Conservation (phyloP, 2,888 invertebrate species). For the Baronia brevicornis region DNA sequence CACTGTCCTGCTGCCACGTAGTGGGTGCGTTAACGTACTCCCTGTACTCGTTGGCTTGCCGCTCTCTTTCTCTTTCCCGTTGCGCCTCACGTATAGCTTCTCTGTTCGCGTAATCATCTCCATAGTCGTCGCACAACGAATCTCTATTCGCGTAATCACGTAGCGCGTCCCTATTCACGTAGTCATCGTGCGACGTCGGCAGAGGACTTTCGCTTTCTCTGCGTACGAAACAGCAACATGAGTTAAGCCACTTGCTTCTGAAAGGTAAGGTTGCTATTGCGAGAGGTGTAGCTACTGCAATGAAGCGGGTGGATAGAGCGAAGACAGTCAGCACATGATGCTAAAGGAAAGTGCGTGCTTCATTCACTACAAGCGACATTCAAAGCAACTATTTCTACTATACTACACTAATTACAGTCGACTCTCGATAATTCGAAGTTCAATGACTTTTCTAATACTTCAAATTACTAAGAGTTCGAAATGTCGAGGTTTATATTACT, state of each 20-base stretch:
- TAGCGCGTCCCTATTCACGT: slow-evolving; percentile 63
- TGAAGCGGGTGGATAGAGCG: slow-evolving; percentile 10
- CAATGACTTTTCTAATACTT: too few relatives aligned
- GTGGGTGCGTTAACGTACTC: slow-evolving; percentile 70
- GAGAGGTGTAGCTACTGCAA: slow-evolving; percentile 22
- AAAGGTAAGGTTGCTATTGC: slow-evolving; percentile 52
- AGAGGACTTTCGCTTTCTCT: slow-evolving; percentile 70
- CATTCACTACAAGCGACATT: slow-evolving; percentile 10
- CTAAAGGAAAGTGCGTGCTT: too few relatives aligned
- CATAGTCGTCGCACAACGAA: slow-evolving; percentile 65
- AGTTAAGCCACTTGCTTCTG: slow-evolving; percentile 67
- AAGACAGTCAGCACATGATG: not conserved
- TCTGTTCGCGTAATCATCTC: slow-evolving; percentile 69
- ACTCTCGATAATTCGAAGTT: too few relatives aligned
- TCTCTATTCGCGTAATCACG: slow-evolving; percentile 66
- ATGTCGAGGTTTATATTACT: too few relatives aligned
- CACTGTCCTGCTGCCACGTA: slow-evolving; percentile 48
- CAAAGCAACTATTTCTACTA: slow-evolving; percentile 3
- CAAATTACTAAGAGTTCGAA: too few relatives aligned
- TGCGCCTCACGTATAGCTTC: slow-evolving; percentile 71
- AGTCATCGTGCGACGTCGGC: slow-evolving; percentile 59
- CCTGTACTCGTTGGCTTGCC: slow-evolving; percentile 56
- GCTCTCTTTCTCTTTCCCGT: slow-evolving; percentile 49
- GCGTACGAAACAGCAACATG: slow-evolving; percentile 71
- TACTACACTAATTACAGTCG: not conserved